Conservation (phyloP, 2,888 invertebrate genomes). For the Polietes domitor region DNA sequence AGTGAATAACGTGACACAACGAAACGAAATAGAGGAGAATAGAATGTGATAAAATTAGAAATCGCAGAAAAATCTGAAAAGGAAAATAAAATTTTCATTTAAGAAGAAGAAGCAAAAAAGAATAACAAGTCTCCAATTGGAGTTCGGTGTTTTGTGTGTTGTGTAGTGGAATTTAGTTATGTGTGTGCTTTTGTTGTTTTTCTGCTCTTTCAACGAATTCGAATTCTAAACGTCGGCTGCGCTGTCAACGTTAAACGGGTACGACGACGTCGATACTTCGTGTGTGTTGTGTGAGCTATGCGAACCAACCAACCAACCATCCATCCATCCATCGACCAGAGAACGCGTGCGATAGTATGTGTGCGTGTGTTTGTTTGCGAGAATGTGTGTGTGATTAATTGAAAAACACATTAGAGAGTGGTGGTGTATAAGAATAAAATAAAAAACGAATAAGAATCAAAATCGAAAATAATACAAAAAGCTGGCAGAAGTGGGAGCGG, state of each 20-base stretch:
- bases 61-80: neutral
- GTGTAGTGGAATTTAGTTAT: slow-evolving; percentile 52
- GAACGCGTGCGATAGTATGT: slow-evolving; percentile 27
- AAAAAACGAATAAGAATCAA: slow-evolving; percentile 44
- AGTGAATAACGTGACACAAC: too few relatives aligned
- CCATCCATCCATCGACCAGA: too few relatives aligned
- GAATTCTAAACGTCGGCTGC: neutral
- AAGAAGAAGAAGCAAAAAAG: slow-evolving; percentile 32
- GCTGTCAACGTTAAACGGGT: slow-evolving; percentile 14
- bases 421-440: slow-evolving; percentile 43
- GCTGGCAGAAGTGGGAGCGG: slow-evolving; percentile 50
- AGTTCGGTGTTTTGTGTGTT: slow-evolving; percentile 43
- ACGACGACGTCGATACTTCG: neutral
- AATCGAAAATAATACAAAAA: slow-evolving; percentile 42
- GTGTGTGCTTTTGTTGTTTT: slow-evolving; percentile 25
- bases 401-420: slow-evolving; percentile 51
- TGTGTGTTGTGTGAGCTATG: too few relatives aligned
- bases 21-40: neutral
- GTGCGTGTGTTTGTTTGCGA: slow-evolving; percentile 32
- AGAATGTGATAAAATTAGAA: too few relatives aligned
- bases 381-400: slow-evolving; percentile 48
- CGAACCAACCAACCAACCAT: too few relatives aligned
- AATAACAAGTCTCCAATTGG: slow-evolving; percentile 54
- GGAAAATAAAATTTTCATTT: slow-evolving; percentile 2
- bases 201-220: neutral